Percentiles rank a stretch among this genome's conserved stretches.
These are phyloP conservation scores for Barbus barbus DNA, from an alignment of 2,113 vertebrate genomes.

Conservation along the genomic window DNA sequence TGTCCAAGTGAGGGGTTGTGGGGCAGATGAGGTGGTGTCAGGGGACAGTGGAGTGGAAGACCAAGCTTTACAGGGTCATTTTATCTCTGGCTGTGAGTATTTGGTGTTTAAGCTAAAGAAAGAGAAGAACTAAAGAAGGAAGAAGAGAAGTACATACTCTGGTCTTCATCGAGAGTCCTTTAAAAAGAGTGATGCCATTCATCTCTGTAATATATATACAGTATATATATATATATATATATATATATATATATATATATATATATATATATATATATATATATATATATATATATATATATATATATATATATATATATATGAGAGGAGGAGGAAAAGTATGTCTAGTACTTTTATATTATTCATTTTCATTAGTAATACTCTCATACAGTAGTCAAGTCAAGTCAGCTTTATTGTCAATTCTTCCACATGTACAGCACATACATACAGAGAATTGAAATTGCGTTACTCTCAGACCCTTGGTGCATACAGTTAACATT, in stretches of 20 bases:
- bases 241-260: too few species aligned
- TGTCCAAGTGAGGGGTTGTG: constrained; percentile 17
- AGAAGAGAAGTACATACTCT: background rate
- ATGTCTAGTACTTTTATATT: background rate
- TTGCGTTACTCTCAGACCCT: too few species aligned
- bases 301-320: too few species aligned
- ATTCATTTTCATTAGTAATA: background rate
- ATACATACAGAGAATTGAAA: too few species aligned
- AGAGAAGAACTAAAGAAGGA: background rate
- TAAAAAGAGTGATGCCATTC: background rate
- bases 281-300: too few species aligned
- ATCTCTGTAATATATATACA: too few species aligned
- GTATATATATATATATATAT: too few species aligned
- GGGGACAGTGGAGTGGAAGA: constrained; percentile 53
- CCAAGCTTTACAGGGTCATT: constrained; percentile 47
- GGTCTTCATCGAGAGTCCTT: background rate
- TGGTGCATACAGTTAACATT: too few species aligned
- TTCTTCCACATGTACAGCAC: too few species aligned
- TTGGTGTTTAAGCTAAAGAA: background rate
- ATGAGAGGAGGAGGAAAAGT: background rate
- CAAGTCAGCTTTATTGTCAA: too few species aligned
- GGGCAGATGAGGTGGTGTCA: constrained; percentile 34
- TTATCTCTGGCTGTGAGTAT: background rate
- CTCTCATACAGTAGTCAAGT: too few species aligned
- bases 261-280: too few species aligned